Conservation (phyloP, 2,888 invertebrate species). For the Gymnosoma rotundatum region DNA sequence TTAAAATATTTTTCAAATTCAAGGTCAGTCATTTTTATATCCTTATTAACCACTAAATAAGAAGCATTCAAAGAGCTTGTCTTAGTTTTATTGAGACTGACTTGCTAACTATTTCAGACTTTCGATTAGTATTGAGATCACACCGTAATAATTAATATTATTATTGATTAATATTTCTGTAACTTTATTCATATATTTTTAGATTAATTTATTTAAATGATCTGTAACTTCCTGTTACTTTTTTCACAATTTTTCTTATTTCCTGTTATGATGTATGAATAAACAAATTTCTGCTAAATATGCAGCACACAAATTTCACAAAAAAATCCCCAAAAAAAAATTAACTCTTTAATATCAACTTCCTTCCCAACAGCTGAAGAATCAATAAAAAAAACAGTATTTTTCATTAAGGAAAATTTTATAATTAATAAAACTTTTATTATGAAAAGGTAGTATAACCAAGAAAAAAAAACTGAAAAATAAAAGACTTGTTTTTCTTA, state of each 20-base stretch:
- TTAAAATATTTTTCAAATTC: no score
- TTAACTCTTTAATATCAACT: not conserved
- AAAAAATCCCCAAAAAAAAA: conserved; percentile 13
- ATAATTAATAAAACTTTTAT: conserved; percentile 19
- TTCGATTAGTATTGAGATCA: no score
- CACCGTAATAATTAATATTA: no score
- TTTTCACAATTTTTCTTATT: not conserved
- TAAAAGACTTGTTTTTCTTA: not conserved
- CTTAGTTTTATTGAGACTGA: no score
- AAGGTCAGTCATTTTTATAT: no score
- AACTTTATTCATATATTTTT: not conserved
- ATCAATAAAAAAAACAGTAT: conserved; percentile 40
- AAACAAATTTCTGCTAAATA: conserved; percentile 2
- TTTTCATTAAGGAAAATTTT: not conserved
- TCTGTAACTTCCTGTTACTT: conserved; percentile 13
- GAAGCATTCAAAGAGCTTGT: no score
- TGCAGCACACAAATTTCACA: conserved; percentile 3
- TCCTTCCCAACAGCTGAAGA: conserved; percentile 38
- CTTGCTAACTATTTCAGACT: no score
- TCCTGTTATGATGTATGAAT: conserved; percentile 1
- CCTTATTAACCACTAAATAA: no score
- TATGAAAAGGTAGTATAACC: not conserved
- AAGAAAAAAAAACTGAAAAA: not conserved
- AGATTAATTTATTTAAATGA: conserved; percentile 12
- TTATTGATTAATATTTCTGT: not conserved